Evolutionary conservation across 2,888 invertebrate species (phyloP).

Genomic region (Papilio elwesi): DNA sequence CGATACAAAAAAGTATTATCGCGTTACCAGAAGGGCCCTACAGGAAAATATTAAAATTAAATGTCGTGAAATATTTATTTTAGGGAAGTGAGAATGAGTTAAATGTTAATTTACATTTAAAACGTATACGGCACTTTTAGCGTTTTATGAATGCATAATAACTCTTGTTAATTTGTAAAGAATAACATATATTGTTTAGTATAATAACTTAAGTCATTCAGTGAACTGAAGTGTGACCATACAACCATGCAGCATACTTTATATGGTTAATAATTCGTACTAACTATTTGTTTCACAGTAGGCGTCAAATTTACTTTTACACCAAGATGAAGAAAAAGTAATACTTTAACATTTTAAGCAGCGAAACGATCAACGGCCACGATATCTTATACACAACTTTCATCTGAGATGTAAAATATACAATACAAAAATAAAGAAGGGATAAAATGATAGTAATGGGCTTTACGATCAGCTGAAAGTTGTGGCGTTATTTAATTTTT

Average conservation of each 20-base stretch:
- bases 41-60: too few species aligned
- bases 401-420: slow-evolving; percentile 7
- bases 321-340: neutral
- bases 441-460: neutral
- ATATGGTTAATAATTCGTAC: neutral
- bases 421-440: slow-evolving; percentile 18
- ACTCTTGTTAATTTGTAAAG: too few species aligned
- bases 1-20: too few species aligned
- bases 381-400: slow-evolving; percentile 30
- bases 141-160: too few species aligned
- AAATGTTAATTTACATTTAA: too few species aligned
- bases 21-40: too few species aligned
- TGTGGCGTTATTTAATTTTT: slow-evolving; percentile 15
- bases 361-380: slow-evolving; percentile 30
- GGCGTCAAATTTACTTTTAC: neutral
- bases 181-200: too few species aligned
- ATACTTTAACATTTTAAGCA: slow-evolving; percentile 17
- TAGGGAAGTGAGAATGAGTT: too few species aligned
- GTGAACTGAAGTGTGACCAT: neutral
- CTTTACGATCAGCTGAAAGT: slow-evolving; percentile 23
- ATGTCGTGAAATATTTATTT: too few species aligned
- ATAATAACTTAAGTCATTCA: neutral
- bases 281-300: neutral
- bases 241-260: slow-evolving; percentile 1
- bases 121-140: too few species aligned